These are phyloP conservation scores for Drosophila tsacasi DNA, from an alignment of 1,140 invertebrate species.

Conservation along the genomic window DNA sequence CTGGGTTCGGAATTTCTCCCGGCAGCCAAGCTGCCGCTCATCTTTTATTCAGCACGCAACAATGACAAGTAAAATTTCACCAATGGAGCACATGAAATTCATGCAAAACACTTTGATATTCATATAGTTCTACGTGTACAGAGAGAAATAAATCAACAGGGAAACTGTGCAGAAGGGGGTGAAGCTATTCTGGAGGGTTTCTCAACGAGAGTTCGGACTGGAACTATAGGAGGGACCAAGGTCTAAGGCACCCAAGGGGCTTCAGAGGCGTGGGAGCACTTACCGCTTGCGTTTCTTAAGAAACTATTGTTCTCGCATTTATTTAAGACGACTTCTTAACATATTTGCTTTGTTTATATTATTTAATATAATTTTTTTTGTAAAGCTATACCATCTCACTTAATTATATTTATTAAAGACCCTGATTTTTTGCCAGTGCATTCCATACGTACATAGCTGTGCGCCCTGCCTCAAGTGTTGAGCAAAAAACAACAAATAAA, in stretches of 20 bases:
- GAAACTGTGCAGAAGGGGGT: not conserved
- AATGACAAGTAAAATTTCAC: conserved; percentile 53
- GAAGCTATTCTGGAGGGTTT: not conserved
- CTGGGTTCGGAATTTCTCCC: not conserved
- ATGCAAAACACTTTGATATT: conserved; percentile 69
- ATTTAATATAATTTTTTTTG: no score
- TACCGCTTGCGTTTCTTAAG: not conserved
- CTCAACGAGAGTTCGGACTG: not conserved
- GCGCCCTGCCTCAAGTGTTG: conserved; percentile 34
- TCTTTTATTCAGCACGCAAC: conserved; percentile 55
- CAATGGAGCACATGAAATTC: conserved; percentile 47
- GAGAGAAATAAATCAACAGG: conserved; percentile 6
- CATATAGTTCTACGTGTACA: conserved; percentile 50
- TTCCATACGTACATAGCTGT: not conserved
- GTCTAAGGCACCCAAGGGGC: not conserved
- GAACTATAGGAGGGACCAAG: not conserved
- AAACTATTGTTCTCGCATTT: no score
- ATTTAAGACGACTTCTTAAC: no score
- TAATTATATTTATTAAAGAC: no score
- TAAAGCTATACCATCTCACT: not conserved
- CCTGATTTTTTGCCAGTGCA: not conserved
- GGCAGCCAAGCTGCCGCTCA: conserved; percentile 30
- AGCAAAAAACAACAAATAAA: conserved; percentile 61
- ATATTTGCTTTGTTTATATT: no score
- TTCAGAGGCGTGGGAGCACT: not conserved